Conservation (phyloP, 2,113 vertebrate species). For the Catharus fuscescens region DNA sequence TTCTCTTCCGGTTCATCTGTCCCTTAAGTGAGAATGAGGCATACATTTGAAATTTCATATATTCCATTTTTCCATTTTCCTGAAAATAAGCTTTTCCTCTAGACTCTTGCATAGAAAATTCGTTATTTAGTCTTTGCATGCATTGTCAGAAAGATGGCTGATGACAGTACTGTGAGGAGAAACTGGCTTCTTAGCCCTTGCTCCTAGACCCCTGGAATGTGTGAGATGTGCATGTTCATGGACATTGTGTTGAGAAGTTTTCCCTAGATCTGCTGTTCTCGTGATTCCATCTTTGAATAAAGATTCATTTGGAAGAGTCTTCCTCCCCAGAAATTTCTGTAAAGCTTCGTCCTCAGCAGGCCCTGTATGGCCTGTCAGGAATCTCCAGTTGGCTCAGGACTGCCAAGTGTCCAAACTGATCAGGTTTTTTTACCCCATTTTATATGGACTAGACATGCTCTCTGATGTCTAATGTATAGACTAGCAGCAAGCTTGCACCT, state of each 20-base stretch:
- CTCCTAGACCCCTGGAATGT: background rate
- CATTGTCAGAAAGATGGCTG: background rate
- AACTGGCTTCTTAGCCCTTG: background rate
- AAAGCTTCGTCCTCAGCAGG: background rate
- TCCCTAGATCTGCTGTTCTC: no score
- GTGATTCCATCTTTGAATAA: background rate
- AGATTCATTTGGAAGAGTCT: background rate
- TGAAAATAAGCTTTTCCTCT: background rate
- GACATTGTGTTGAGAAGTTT: accelerated
- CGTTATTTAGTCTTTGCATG: background rate
- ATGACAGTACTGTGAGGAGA: background rate
- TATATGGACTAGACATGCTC: background rate
- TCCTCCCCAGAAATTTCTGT: background rate
- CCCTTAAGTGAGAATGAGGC: background rate
- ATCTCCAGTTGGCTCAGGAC: background rate
- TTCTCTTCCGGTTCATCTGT: background rate
- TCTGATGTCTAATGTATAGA: background rate
- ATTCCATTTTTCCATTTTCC: background rate
- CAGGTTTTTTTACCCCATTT: background rate
- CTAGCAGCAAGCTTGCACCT: background rate
- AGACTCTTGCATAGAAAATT: background rate
- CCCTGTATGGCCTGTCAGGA: background rate
- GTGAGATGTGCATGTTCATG: background rate
- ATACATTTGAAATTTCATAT: background rate
- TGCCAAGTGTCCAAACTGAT: background rate